Base-by-base conservation (phyloP, 2,797 vertebrate species). In the Enteromius trimaculatus region DNA sequence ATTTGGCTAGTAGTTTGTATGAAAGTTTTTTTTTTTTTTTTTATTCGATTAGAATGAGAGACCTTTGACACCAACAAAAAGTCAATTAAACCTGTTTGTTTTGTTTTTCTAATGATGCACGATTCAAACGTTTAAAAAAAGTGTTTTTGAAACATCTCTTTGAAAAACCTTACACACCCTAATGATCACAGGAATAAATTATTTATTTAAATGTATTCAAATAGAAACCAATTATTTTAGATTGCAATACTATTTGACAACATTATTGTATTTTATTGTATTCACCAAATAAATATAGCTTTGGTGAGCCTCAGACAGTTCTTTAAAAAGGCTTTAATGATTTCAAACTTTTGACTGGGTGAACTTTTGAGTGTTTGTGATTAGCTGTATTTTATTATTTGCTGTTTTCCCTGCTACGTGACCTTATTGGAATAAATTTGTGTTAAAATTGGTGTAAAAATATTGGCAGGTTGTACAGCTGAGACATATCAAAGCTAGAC, bases 381-480 rank as follows among this genome's bases (percentile, higher is more conserved):
- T 31, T 13, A 21, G 26, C 29, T 51, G 29, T 53, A 16, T 37
- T n/a, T 92, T 91, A 92, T 92, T 88, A 92, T 93, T 93, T 92
- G 31, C 90, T 37, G 3, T 62, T 60, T 29, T 42, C 16, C 55
- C n/a, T 77, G 14, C 14, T 39, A 16, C 37, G 4, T 77, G 21
- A 39, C 7, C 21, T 37, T 77, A 9, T 55, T 17, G 19, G 5
- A 51, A 14, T 1, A 69, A 4, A 42, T 42, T 1, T 9, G 1
- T 11, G 9, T 3, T 42, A n/a, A 55, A 3, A 3, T 31, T 47
- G 42, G 23, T 49, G 69, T 71, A 19, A 29, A 31, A 31, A 49
- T 88, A 89, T 60, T 55, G 55, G 83, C 77, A 77, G 75, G 88
- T 87, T 84, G 68, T 65, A 74, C 79, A 77, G 84, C 71, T 79